Conservation (phyloP, 2,888 invertebrate genomes). For the Eremobia ochroleuca region DNA sequence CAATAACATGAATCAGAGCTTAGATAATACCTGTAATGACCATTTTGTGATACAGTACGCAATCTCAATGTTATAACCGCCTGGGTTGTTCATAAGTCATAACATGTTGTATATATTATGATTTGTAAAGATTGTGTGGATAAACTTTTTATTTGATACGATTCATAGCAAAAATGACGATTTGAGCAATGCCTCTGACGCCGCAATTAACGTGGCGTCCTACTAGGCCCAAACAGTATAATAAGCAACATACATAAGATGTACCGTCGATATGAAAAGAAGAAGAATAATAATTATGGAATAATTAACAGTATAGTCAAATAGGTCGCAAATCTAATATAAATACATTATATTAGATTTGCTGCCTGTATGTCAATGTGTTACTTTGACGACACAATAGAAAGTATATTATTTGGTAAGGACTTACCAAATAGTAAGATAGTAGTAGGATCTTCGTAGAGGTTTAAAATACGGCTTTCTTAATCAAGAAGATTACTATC, state of each 20-base stretch:
- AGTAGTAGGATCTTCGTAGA: not conserved
- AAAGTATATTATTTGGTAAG: not conserved
- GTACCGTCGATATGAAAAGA: not conserved
- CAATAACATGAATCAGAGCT: slow-evolving; percentile 30
- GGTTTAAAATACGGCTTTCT: not conserved
- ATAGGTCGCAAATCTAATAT: not conserved
- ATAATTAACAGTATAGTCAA: not conserved
- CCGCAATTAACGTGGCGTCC: not conserved
- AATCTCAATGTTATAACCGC: slow-evolving; percentile 23
- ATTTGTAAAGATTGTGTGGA: slow-evolving; percentile 20
- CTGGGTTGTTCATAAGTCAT: slow-evolving; percentile 44
- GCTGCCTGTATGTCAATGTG: not conserved
- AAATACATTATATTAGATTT: not conserved
- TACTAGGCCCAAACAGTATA: not conserved
- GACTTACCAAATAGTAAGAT: not conserved
- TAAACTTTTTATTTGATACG: not conserved
- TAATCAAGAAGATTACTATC: not conserved
- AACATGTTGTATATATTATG: slow-evolving; percentile 54
- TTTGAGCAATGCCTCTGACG: not conserved
- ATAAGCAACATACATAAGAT: not conserved
- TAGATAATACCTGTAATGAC: slow-evolving; percentile 47
- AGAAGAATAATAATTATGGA: not conserved
- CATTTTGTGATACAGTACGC: slow-evolving; percentile 49
- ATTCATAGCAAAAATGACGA: not conserved
- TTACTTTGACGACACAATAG: not conserved